phyloP scores from a whole-genome alignment of 2,888 invertebrate genomes.

The Tenthredo mesomela region DNA sequence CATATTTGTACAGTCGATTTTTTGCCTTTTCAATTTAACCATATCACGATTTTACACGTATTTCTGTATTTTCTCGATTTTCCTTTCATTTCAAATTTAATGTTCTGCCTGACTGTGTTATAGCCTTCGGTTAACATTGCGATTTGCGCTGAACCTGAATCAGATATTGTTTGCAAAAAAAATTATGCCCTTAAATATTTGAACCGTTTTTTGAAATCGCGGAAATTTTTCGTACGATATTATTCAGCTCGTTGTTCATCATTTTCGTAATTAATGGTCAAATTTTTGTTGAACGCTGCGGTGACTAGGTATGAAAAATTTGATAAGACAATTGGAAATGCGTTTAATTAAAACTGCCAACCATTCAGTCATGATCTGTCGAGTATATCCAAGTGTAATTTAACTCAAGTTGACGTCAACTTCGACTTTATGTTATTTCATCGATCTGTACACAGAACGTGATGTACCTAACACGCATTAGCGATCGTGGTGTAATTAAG shows the following conservation, averaged over 20 bases:
- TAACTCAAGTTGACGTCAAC: neutral
- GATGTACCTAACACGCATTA: constrained; percentile 15
- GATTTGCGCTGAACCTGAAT: too few relatives aligned
- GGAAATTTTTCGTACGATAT: too few relatives aligned
- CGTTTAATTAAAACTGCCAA: neutral
- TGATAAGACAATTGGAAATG: neutral
- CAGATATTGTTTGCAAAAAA: neutral
- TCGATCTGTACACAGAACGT: constrained; percentile 6
- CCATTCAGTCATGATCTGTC: neutral
- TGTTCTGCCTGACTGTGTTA: too few relatives aligned
- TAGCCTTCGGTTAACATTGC: too few relatives aligned
- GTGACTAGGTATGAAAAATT: neutral
- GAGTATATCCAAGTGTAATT: neutral
- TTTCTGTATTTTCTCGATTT: too few relatives aligned
- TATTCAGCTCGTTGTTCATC: too few relatives aligned
- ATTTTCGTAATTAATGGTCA: neutral
- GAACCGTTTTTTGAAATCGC: too few relatives aligned
- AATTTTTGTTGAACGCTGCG: neutral
- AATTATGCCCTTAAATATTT: neutral
- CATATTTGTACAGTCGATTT: too few relatives aligned
- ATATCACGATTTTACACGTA: too few relatives aligned
- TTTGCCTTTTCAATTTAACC: too few relatives aligned
- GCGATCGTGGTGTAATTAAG: constrained; percentile 39
- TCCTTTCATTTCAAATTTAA: too few relatives aligned
- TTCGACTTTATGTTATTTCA: constrained; percentile 14